Evolutionary conservation across 2,797 vertebrate species (phyloP).

Genomic region (Amazona finschi): DNA sequence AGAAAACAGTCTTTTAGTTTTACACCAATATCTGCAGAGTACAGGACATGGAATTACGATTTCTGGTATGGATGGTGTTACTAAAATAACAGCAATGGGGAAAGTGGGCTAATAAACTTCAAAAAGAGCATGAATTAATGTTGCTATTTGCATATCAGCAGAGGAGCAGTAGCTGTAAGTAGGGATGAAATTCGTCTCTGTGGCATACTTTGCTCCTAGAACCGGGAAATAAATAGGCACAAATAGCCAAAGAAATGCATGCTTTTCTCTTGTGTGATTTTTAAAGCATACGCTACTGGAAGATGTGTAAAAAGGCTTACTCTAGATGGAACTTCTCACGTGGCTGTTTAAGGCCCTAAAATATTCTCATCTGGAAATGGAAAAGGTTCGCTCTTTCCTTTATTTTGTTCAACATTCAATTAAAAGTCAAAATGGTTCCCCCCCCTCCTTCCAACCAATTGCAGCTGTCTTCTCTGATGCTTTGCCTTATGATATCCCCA

Average conservation of each 20-base stretch:
- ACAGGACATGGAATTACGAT: background rate
- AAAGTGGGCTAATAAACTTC: background rate
- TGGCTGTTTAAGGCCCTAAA: background rate
- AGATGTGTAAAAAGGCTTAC: conserved; percentile 7
- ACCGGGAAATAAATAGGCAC: background rate
- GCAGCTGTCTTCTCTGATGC: background rate
- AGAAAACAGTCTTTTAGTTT: background rate
- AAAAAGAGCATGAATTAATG: background rate
- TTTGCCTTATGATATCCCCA: background rate
- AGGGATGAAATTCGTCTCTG: conserved; percentile 2
- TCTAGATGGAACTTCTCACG: conserved; percentile 2
- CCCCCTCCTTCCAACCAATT: background rate
- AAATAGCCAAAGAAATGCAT: background rate
- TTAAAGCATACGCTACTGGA: conserved; percentile 31
- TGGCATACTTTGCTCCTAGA: background rate
- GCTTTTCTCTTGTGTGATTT: conserved; percentile 7
- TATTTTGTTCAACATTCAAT: background rate
- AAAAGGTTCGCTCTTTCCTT: background rate
- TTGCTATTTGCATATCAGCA: background rate
- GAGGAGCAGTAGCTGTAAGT: background rate
- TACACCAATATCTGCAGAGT: background rate
- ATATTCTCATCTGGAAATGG: background rate
- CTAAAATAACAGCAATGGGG: background rate
- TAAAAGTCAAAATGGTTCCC: background rate
- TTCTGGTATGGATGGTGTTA: background rate